phyloP scores from a whole-genome alignment of 2,113 vertebrate species.

The Platycercus adscitus region DNA sequence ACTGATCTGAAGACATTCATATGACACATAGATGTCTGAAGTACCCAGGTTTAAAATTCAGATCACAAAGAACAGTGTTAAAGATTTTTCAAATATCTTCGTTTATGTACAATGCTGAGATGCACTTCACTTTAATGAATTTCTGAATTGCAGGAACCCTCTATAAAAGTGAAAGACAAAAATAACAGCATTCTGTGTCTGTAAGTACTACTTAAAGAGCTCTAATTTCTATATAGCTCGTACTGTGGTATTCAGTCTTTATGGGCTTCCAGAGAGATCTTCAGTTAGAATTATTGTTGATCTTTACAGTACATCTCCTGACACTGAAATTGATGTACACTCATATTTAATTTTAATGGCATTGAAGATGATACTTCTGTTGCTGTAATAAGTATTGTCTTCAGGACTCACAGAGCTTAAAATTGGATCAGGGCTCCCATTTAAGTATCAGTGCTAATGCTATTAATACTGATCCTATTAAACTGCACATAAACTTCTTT shows the following conservation, averaged over 20 bases:
- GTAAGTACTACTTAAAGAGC: background rate
- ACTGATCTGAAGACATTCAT: background rate
- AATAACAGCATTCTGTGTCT: background rate
- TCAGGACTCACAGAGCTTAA: background rate
- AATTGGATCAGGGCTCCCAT: background rate
- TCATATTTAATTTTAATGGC: slow-evolving; percentile 50
- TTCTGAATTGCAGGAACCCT: background rate
- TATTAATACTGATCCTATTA: slow-evolving; percentile 29
- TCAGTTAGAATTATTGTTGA: slow-evolving; percentile 52
- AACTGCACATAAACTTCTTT: background rate
- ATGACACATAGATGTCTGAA: background rate
- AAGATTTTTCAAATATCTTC: background rate
- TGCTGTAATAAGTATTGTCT: slow-evolving; percentile 16
- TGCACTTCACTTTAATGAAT: background rate
- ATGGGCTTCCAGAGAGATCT: slow-evolving; percentile 33
- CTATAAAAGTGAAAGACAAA: background rate
- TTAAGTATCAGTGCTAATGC: background rate
- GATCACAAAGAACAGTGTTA: background rate
- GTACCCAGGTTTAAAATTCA: background rate
- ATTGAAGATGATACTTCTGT: background rate
- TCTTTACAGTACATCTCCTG: slow-evolving; percentile 19
- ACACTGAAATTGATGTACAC: slow-evolving; percentile 23
- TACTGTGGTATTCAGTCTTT: background rate
- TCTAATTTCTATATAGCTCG: background rate
- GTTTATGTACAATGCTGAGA: background rate